Percentiles rank a stretch among this genome's conserved stretches.
These are phyloP conservation scores for Volucella inflata DNA, from an alignment of 2,888 invertebrate genomes.

Conservation along the genomic window DNA sequence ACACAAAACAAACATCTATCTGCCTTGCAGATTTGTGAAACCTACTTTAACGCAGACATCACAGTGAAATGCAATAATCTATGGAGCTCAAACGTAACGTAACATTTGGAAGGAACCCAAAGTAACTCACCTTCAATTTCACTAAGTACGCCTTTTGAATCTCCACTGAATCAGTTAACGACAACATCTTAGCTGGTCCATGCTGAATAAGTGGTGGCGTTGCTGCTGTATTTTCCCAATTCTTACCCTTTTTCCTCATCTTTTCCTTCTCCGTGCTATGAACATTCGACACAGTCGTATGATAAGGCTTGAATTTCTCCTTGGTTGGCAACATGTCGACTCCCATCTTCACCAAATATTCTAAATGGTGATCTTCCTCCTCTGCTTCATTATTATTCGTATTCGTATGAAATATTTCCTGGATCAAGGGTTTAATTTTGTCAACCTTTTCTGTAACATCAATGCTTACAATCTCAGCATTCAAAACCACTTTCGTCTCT, in stretches of 20 bases:
- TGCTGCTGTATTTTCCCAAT: slow-evolving; percentile 83
- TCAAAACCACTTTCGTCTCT: slow-evolving; percentile 34
- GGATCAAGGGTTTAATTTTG: slow-evolving; percentile 67
- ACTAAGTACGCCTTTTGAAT: slow-evolving; percentile 80
- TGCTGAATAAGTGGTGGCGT: slow-evolving; percentile 82
- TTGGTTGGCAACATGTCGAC: slow-evolving; percentile 65
- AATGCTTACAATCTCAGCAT: slow-evolving; percentile 78
- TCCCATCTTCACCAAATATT: slow-evolving; percentile 80
- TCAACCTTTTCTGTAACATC: slow-evolving; percentile 77
- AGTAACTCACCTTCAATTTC: slow-evolving; percentile 80
- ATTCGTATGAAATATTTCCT: not conserved
- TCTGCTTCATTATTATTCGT: not conserved
- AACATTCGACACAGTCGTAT: slow-evolving; percentile 82
- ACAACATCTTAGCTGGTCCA: slow-evolving; percentile 79
- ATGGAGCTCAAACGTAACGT: too few species aligned
- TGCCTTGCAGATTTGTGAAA: too few species aligned
- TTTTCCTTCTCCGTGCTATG: slow-evolving; percentile 82
- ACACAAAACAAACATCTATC: too few species aligned
- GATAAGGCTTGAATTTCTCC: slow-evolving; percentile 81
- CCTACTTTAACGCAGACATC: too few species aligned
- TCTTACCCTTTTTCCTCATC: slow-evolving; percentile 79
- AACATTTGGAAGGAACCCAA: not conserved
- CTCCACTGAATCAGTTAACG: slow-evolving; percentile 81
- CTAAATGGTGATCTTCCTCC: slow-evolving; percentile 80
- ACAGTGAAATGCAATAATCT: too few species aligned